Percentiles rank a stretch among this genome's conserved stretches.
phyloP scores from a whole-genome alignment of 2,797 vertebrate species.

The Hydrophis major region DNA sequence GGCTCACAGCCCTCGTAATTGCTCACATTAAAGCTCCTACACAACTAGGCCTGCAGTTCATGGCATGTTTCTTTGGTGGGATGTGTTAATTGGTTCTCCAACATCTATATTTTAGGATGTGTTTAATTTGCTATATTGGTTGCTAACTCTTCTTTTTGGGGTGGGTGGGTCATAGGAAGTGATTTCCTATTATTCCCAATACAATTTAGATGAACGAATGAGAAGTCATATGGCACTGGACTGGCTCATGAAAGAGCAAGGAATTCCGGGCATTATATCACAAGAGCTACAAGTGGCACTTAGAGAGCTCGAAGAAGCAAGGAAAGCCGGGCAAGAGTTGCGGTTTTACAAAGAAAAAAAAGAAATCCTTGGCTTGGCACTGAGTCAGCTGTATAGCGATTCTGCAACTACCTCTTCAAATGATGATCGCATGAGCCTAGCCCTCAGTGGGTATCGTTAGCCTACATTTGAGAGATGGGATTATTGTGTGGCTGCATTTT shows the following conservation, averaged over 20 bases:
- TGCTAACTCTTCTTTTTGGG: slow-evolving; percentile 21
- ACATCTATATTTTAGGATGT: neutral
- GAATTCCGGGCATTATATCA: slow-evolving; percentile 77
- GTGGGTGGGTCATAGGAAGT: slow-evolving; percentile 77
- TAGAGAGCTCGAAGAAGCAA: slow-evolving; percentile 81
- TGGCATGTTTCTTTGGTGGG: neutral
- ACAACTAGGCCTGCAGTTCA: neutral
- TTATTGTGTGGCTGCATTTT: slow-evolving; percentile 1
- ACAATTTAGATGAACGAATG: slow-evolving; percentile 82
- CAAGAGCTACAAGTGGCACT: slow-evolving; percentile 82
- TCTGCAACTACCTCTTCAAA: slow-evolving; percentile 52
- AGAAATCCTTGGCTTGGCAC: slow-evolving; percentile 85
- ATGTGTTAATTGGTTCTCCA: neutral
- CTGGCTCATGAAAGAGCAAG: slow-evolving; percentile 85
- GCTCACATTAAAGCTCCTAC: neutral
- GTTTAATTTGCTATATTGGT: neutral
- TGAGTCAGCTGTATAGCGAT: slow-evolving; percentile 80
- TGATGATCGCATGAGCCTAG: slow-evolving; percentile 65
- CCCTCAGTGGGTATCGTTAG: slow-evolving; percentile 65
- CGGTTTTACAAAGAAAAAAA: slow-evolving; percentile 92
- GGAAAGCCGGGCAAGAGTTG: slow-evolving; percentile 81
- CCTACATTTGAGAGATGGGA: neutral
- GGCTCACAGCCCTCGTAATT: neutral
- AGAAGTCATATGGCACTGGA: slow-evolving; percentile 92
- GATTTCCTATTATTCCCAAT: slow-evolving; percentile 86